Evolutionary conservation across 1,140 invertebrate genomes (phyloP).

Genomic region (Neodiprion pinetum): DNA sequence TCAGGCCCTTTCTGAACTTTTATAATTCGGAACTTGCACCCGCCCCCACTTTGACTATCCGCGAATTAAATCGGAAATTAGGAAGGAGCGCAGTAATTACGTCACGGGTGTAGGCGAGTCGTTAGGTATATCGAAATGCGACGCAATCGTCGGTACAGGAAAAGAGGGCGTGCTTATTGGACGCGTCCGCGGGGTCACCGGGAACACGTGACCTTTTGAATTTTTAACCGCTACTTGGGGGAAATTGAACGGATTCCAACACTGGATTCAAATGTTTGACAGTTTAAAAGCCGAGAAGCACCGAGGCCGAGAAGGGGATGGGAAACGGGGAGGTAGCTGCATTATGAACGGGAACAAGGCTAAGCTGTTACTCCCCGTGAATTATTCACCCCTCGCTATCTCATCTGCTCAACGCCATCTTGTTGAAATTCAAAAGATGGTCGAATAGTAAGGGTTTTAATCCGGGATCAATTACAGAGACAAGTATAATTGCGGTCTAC

Average conservation of each 20-base stretch:
- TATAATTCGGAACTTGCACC: too few species aligned
- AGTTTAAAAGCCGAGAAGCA: constrained; percentile 61
- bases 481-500: background rate
- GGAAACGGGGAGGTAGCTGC: constrained; percentile 47
- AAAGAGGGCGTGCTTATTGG: constrained; percentile 48
- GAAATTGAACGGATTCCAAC: background rate
- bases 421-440: background rate
- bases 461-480: background rate
- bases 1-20: too few species aligned
- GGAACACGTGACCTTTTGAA: constrained; percentile 1
- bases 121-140: too few species aligned
- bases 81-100: too few species aligned
- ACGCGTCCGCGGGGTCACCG: constrained; percentile 25
- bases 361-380: constrained; percentile 61
- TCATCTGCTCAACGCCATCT: constrained; percentile 2
- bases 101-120: too few species aligned
- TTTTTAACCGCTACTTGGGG: background rate
- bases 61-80: too few species aligned
- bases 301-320: constrained; percentile 25
- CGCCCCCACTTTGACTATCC: too few species aligned
- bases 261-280: constrained; percentile 49
- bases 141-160: background rate
- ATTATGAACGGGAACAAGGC: constrained; percentile 62
- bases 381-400: constrained; percentile 51
- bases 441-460: background rate